Evolutionary conservation across 2,113 vertebrate species (phyloP), one percentile per base, ranked within the genome.

Genomic region (Tursiops truncatus): DNA sequence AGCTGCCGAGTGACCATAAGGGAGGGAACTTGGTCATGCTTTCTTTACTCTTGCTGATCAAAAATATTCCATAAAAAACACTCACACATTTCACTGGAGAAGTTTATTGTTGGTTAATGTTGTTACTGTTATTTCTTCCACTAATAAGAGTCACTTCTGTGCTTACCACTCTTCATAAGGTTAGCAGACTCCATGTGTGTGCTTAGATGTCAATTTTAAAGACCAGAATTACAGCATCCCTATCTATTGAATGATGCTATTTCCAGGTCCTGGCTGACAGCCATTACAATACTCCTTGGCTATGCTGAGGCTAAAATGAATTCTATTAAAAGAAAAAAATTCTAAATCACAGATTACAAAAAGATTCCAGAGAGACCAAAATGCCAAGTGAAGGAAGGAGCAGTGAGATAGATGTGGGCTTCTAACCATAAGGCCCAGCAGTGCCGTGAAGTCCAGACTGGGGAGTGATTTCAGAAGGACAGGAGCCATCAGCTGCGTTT

Each of bases 261-360:
- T 91, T 96, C 67, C 60, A 60, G 85, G 41, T 47, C 44, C 84
- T 97, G 96, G 89, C 79, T 86, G 77, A 67, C 89, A 97, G 89
- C 93, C 95, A 96, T 94, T 93, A 60, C 95, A 96, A 97, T 97
- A 93, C 88, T 93, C 87, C 86, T 97, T 97, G 89, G 88, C 92
- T 91, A 25, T 93, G 77, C 47, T 82, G 84, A 96, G 44, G 50
- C 81, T 83, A 83, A 97, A 91, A 94, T 93, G 77, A 95, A 95
- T 97, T 93, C 81, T 96, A 94, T 96, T 97, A 90, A 97, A 95
- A 96, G 84, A 93, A 95, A 96, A 95, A 95, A 83, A 47, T 73
- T 60, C 76, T 83, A 97, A 95, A 89, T 97, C 95, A 89, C 93
- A 96, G 89, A 95, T 86, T 20, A 36, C 7, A 56, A 21, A 60